Evolutionary conservation across 2,888 invertebrate species (phyloP).

Genomic region (Philopedon plagiatum): DNA sequence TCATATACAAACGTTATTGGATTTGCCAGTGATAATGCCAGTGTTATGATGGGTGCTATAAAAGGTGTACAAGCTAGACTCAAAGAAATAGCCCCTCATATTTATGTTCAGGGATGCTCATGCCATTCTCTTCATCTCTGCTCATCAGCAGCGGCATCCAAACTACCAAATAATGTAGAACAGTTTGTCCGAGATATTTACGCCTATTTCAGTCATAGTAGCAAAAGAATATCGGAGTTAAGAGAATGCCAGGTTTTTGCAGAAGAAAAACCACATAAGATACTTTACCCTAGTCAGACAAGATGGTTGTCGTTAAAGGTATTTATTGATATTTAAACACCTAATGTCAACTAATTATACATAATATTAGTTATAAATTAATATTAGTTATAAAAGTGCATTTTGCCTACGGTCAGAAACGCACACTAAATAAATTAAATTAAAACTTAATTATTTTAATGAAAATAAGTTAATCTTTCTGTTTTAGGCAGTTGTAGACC

Average conservation of each 20-base stretch:
- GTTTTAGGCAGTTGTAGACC: background rate
- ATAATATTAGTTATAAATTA: no score
- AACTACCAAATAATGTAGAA: background rate
- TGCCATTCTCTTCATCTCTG: constrained; percentile 36
- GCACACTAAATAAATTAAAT: no score
- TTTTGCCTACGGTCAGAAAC: no score
- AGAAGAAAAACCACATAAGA: background rate
- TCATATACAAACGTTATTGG: constrained; percentile 23
- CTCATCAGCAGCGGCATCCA: background rate
- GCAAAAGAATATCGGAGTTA: background rate
- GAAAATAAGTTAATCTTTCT: no score
- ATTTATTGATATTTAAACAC: no score
- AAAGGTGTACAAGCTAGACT: constrained; percentile 29
- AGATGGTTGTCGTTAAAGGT: background rate
- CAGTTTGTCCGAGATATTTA: background rate
- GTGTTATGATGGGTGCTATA: constrained; percentile 25
- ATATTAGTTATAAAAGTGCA: no score
- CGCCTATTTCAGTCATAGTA: constrained; percentile 11
- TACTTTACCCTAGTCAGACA: background rate
- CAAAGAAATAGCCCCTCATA: background rate
- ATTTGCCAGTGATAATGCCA: constrained; percentile 33
- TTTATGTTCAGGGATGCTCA: background rate
- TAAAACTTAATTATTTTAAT: no score
- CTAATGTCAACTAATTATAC: no score
- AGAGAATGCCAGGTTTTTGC: background rate